Conservation (phyloP, 1,140 invertebrate genomes). For the Octopus bimaculoides region DNA sequence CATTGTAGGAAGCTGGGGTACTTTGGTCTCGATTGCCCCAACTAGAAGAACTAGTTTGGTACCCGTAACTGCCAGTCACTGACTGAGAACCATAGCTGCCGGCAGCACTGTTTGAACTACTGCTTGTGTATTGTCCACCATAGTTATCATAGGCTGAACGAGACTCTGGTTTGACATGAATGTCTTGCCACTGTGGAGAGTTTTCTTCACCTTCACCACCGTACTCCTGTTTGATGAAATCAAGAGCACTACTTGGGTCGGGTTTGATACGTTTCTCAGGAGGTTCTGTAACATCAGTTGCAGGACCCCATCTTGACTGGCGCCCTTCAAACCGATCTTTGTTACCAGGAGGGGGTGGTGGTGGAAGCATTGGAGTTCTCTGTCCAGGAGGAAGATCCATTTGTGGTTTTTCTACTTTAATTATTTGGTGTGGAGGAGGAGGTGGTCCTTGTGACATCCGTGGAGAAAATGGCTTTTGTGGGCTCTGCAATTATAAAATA, state of each 20-base stretch:
- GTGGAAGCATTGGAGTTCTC: neutral
- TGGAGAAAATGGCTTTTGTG: slow-evolving; percentile 6
- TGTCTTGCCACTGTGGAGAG: slow-evolving; percentile 4
- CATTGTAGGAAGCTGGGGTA: neutral
- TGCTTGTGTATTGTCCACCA: neutral
- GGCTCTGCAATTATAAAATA: neutral
- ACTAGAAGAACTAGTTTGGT: neutral
- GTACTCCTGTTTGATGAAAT: slow-evolving; percentile 35
- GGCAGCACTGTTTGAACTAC: neutral
- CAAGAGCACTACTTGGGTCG: slow-evolving; percentile 29
- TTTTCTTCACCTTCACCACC: slow-evolving; percentile 25
- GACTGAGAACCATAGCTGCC: neutral
- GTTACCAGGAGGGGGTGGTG: slow-evolving; percentile 9
- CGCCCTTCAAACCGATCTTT: slow-evolving; percentile 9
- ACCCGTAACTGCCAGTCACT: neutral
- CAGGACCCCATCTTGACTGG: slow-evolving; percentile 13
- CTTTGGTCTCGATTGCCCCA: slow-evolving; percentile 4
- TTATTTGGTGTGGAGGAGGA: neutral
- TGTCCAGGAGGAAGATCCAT: neutral
- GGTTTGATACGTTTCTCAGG: slow-evolving; percentile 24
- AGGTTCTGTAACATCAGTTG: slow-evolving; percentile 18
- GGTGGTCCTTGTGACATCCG: slow-evolving; percentile 2
- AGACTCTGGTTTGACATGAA: slow-evolving; percentile 1
- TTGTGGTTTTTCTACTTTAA: slow-evolving; percentile 7
- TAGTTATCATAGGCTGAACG: neutral